Conservation (phyloP, 2,113 vertebrate genomes). For the Corapipo altera region DNA sequence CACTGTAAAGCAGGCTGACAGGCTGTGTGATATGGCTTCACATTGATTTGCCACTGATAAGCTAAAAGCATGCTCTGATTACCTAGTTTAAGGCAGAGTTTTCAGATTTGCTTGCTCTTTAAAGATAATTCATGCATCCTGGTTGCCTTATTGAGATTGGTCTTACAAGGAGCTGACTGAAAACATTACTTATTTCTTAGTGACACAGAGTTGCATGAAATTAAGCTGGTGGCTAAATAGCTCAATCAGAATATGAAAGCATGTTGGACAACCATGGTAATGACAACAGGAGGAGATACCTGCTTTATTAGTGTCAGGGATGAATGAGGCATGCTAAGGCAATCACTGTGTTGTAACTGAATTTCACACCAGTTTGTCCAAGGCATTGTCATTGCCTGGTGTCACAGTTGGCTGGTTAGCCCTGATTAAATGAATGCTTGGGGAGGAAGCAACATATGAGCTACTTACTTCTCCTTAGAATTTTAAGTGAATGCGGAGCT, state of each 20-base stretch:
- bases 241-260: accelerated
- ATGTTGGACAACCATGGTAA: neutral
- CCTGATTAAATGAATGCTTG: neutral
- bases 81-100: neutral
- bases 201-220: neutral
- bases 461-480: neutral
- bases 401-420: neutral
- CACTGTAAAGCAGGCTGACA: neutral
- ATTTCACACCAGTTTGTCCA: neutral
- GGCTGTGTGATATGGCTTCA: neutral
- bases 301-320: neutral
- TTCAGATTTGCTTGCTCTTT: neutral
- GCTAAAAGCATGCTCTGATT: neutral
- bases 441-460: neutral
- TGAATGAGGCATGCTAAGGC: neutral
- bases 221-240: neutral
- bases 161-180: neutral
- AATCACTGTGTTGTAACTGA: neutral
- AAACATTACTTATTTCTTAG: neutral
- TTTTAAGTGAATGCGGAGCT: neutral
- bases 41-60: neutral
- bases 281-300: neutral
- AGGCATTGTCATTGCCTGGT: neutral
- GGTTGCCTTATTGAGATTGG: neutral
- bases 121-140: neutral